Base-by-base conservation (phyloP, 2,797 vertebrate genomes). In the Protosalanx chinensis region DNA sequence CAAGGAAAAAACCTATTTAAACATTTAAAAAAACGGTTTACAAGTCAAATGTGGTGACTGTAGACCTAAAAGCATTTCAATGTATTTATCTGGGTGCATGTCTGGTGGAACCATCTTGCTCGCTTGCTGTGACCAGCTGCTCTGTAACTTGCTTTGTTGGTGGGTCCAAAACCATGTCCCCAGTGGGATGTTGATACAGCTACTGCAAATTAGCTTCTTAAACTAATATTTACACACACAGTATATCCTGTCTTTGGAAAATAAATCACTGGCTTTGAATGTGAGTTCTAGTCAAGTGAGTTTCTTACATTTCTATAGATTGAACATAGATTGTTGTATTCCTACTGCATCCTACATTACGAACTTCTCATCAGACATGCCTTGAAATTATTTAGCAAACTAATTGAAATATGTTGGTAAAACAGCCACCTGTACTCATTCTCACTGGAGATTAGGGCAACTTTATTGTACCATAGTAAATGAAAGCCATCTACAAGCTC, bases 151-250 rank as follows among this genome's bases (percentile, higher is more conserved):
- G 41, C 10, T 46, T 12, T 46, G 41, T 46, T 12, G 8, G 41
- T 46, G 7, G 41, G 10, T 46, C 41, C 41, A 46, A 8, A 46
- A 46, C 10, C 10, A 46, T 46, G 10, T 13, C 41, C 41, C 41
- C 41, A 46, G 41, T 46, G 41, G 41, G 10, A 46, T 12, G 41
- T 46, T 8, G 41, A 12, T 46, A 12, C 41, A 46, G 41, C 41
- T 46, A 12, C 7, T 46, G 41, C 41, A 8, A 46, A 46, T 46
- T 8, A 46, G 41, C 41, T 46, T 46, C 41, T 73, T 49, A 72
- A 71, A 77, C 81, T 84, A 84, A 83, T 88, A 86, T 89, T 63
- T 89, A 88, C 85, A 88, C 82, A 20, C 12, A 57, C 27, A 49
- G n/a, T 20, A 67, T 49, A 15, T 16, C 16, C 60, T 63, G 41